Conservation (phyloP, 2,797 vertebrate species). For the Hypotaenidia okinawae region DNA sequence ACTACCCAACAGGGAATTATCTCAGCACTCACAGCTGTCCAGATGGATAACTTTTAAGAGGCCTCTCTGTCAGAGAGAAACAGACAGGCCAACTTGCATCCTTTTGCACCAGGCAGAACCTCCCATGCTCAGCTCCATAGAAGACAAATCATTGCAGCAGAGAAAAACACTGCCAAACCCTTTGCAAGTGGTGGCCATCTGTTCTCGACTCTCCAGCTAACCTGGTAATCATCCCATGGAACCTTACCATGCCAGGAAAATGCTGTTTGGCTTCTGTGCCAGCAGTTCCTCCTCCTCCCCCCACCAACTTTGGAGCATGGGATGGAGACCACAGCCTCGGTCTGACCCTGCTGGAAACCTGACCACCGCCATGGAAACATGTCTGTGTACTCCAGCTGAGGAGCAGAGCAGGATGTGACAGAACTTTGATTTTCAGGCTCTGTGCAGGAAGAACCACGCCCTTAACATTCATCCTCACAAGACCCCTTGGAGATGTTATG, state of each 20-base stretch:
- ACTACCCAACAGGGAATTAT: background rate
- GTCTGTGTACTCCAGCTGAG: background rate
- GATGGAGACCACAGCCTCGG: background rate
- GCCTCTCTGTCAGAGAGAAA: background rate
- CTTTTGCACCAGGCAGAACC: background rate
- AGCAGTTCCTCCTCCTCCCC: background rate
- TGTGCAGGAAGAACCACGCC: background rate
- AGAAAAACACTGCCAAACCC: background rate
- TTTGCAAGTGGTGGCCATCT: background rate
- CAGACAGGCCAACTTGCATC: background rate
- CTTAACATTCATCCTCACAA: background rate
- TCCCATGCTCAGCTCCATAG: background rate
- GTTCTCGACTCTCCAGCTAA: background rate
- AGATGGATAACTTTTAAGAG: background rate
- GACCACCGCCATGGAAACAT: background rate
- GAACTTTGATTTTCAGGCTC: background rate
- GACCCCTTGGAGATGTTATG: background rate
- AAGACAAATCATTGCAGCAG: background rate
- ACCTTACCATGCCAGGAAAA: background rate
- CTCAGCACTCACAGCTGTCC: background rate
- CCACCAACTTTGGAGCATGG: background rate
- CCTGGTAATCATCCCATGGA: background rate
- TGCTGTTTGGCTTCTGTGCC: background rate
- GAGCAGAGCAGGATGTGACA: background rate
- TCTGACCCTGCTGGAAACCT: background rate